Conservation (phyloP, 2,113 vertebrate species). For the Melanerpes aurifrons region DNA sequence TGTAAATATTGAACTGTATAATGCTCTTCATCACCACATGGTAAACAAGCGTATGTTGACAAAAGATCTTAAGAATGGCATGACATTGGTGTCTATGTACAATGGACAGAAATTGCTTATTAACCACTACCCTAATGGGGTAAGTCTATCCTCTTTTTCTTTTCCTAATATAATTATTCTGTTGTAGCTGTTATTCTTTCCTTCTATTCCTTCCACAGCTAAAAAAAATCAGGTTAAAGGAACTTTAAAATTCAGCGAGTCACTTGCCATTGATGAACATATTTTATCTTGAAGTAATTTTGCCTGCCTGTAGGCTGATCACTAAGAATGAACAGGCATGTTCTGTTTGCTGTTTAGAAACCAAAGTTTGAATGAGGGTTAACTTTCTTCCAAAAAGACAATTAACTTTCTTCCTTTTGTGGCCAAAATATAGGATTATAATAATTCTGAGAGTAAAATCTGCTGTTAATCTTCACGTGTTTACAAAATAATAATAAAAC, state of each 20-base stretch:
- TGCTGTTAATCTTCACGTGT: not conserved
- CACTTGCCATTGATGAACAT: not conserved
- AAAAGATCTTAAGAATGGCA: conserved; percentile 93
- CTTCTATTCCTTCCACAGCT: not conserved
- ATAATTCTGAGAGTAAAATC: not conserved
- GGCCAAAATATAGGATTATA: not conserved
- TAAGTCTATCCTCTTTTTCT: conserved; percentile 67
- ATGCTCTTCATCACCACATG: conserved; percentile 96
- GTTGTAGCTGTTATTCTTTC: not conserved
- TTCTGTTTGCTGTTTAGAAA: not conserved
- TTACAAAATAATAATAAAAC: not conserved
- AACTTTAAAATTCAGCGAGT: not conserved
- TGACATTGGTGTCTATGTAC: conserved; percentile 90
- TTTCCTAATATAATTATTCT: not conserved
- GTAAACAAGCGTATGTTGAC: conserved; percentile 90
- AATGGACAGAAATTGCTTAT: conserved; percentile 86
- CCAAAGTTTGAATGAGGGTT: not conserved
- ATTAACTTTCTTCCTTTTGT: not conserved
- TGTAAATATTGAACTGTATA: conserved; percentile 94
- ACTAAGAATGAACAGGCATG: not conserved
- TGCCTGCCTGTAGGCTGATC: not conserved
- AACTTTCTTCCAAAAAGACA: not conserved
- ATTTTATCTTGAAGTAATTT: not conserved
- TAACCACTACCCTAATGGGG: conserved; percentile 96
- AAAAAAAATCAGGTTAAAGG: not conserved